Conservation (phyloP, 64 coral and sea anemone genomes). For the Montipora efflorescens region DNA sequence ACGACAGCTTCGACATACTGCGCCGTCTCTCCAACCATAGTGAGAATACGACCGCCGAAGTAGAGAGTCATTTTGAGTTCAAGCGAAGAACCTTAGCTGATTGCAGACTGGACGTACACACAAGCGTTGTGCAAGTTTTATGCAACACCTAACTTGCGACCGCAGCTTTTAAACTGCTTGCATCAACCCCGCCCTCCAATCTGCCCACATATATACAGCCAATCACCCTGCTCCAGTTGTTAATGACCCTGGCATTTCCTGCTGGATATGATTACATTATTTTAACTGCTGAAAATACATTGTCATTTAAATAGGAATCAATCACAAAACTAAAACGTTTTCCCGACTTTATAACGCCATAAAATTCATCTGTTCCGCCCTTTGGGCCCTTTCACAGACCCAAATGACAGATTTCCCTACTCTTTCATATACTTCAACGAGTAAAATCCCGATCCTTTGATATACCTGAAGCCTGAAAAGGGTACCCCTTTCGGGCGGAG, state of each 20-base stretch:
- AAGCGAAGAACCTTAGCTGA: neutral
- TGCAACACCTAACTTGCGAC: neutral
- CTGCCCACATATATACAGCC: neutral
- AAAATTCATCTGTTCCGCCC: too few species aligned
- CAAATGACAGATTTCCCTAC: too few species aligned
- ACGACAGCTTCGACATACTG: conserved; percentile 58
- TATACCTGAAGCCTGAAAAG: too few species aligned
- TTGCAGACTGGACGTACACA: neutral
- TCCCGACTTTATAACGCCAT: too few species aligned
- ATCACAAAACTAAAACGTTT: too few species aligned
- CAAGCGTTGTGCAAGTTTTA: neutral
- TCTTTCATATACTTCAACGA: too few species aligned
- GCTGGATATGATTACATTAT: neutral
- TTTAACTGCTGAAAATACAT: neutral
- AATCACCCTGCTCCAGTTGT: neutral
- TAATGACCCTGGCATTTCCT: neutral
- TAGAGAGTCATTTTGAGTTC: conserved; percentile 32
- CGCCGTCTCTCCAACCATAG: conserved; percentile 43
- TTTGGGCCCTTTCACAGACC: too few species aligned
- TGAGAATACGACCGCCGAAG: conserved; percentile 50
- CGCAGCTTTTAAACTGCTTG: neutral
- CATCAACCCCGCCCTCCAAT: neutral
- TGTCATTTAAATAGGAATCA: too few species aligned
- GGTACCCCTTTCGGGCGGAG: too few species aligned
- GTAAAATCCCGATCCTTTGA: too few species aligned